These are phyloP conservation scores for Homarus gammarus DNA, from an alignment of 2,888 invertebrate genomes.

Conservation along the genomic window DNA sequence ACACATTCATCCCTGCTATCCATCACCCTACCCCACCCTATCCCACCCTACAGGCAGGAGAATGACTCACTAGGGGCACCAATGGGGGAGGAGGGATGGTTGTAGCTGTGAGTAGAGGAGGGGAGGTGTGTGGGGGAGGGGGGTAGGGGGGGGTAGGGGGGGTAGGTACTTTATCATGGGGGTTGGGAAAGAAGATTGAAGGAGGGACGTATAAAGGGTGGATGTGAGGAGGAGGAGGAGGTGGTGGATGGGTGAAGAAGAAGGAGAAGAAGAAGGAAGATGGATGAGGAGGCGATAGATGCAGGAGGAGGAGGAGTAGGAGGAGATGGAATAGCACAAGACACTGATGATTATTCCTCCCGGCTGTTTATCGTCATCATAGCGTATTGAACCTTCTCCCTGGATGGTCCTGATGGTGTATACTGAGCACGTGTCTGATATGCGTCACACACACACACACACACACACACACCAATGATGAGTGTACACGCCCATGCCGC, in stretches of 20 bases:
- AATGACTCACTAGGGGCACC: conserved; percentile 15
- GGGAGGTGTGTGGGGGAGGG: background rate
- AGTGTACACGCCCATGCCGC: background rate
- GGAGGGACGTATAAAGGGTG: too few species aligned
- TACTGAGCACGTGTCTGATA: too few species aligned
- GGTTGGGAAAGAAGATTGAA: background rate
- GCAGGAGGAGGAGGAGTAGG: too few species aligned
- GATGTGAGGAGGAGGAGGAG: background rate
- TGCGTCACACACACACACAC: too few species aligned
- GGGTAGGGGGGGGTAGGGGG: too few species aligned
- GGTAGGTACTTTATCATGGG: background rate
- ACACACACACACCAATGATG: too few species aligned
- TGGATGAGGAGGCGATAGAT: background rate
- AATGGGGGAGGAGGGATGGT: background rate
- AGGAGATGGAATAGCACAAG: too few species aligned
- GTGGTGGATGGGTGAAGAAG: background rate
- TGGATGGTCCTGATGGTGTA: too few species aligned
- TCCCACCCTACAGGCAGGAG: background rate
- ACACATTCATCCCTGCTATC: background rate
- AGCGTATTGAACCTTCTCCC: background rate
- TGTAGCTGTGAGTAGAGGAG: background rate
- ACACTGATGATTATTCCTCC: too few species aligned
- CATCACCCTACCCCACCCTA: background rate
- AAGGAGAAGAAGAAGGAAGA: background rate
- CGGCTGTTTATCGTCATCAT: background rate